Percentiles rank a stretch among this genome's conserved stretches.
These are phyloP conservation scores for Calosoma granatense DNA, from an alignment of 1,140 invertebrate genomes.

Conservation along the genomic window DNA sequence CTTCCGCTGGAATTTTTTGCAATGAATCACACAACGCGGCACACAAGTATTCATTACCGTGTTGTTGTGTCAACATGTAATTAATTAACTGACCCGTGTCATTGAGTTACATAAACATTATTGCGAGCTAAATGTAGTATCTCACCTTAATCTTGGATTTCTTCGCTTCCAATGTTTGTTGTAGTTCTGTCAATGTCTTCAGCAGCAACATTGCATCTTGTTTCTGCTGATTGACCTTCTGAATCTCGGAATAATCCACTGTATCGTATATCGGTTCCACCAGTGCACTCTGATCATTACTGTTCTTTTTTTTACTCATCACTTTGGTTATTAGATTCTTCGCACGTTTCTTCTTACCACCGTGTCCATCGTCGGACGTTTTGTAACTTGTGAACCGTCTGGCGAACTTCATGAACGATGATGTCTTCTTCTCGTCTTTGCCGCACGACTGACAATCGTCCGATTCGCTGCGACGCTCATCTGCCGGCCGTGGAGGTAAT, in stretches of 20 bases:
- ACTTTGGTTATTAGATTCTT: background rate
- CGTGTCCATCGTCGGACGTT: background rate
- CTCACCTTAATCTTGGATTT: constrained; percentile 9
- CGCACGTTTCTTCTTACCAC: background rate
- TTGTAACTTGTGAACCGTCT: too few species aligned
- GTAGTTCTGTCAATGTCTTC: constrained; percentile 19
- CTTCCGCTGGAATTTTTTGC: too few species aligned
- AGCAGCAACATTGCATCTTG: constrained; percentile 10
- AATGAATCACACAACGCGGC: too few species aligned
- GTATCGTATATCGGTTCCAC: constrained; percentile 18
- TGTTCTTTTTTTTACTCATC: constrained; percentile 16
- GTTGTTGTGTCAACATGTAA: too few species aligned
- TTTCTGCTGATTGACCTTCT: constrained; percentile 18
- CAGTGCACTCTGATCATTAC: constrained; percentile 1
- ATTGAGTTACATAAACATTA: too few species aligned
- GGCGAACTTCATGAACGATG: background rate
- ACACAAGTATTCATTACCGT: too few species aligned
- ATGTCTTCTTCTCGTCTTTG: background rate
- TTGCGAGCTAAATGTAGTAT: too few species aligned
- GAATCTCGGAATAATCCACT: constrained; percentile 10
- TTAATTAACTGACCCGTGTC: too few species aligned
- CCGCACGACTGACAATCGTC: background rate
- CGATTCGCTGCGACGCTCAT: background rate
- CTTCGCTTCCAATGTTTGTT: constrained; percentile 19
- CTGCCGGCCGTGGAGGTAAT: background rate